Conservation (phyloP, 2,888 invertebrate genomes). For the Idaea straminata region DNA sequence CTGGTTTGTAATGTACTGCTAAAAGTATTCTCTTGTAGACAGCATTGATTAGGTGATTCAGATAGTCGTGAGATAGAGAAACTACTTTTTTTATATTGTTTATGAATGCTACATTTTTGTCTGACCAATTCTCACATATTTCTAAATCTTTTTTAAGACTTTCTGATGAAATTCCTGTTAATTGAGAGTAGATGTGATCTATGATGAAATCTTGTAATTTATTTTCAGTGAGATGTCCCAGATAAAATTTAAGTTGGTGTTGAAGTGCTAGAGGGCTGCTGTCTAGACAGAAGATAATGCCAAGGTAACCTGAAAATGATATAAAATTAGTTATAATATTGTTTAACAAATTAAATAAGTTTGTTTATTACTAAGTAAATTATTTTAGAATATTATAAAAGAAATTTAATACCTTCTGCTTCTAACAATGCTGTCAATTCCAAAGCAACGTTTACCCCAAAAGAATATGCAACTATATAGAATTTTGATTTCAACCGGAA, state of each 20-base stretch:
- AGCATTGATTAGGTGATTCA: constrained; percentile 25
- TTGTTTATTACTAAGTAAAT: not conserved
- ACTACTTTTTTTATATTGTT: constrained; percentile 21
- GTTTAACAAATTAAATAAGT: constrained; percentile 3
- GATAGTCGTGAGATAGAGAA: constrained; percentile 31
- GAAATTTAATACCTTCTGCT: constrained; percentile 40
- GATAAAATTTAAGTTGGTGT: constrained; percentile 34
- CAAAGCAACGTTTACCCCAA: constrained; percentile 41
- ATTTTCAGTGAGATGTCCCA: constrained; percentile 33
- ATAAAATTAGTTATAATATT: too few relatives aligned
- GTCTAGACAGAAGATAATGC: constrained; percentile 43
- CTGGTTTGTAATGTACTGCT: constrained; percentile 34
- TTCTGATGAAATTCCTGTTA: constrained; percentile 25
- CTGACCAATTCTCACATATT: constrained; percentile 23
- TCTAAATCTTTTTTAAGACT: constrained; percentile 27
- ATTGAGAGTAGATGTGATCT: constrained; percentile 32
- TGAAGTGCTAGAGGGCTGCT: constrained; percentile 44
- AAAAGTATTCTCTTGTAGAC: constrained; percentile 35
- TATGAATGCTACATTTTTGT: constrained; percentile 32
- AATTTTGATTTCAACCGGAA: constrained; percentile 31
- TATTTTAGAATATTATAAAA: not conserved
- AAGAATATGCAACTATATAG: constrained; percentile 38
- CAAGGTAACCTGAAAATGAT: constrained; percentile 35
- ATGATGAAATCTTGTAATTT: constrained; percentile 36
- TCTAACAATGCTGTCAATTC: constrained; percentile 42